These are phyloP conservation scores for Palythoa heliodiscus DNA, from an alignment of 92 coral and sea anemone species.

Conservation along the genomic window DNA sequence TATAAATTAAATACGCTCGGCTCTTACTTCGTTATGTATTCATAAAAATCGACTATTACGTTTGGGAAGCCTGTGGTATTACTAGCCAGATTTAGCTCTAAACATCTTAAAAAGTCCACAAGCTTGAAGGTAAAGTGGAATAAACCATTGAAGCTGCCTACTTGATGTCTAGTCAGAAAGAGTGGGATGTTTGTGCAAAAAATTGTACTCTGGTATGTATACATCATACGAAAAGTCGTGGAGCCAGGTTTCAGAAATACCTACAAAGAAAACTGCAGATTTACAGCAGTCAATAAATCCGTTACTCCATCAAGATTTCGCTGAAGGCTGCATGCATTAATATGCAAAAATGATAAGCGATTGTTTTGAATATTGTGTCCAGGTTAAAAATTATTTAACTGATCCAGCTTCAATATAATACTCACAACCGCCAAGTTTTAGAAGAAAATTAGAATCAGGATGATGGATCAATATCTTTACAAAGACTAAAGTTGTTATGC, in stretches of 20 bases:
- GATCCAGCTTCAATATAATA: constrained; percentile 19
- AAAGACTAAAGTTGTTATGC: constrained; percentile 9
- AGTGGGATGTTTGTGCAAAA: constrained; percentile 44
- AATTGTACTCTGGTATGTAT: constrained; percentile 36
- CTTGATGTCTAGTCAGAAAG: constrained; percentile 11
- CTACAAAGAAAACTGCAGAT: constrained; percentile 34
- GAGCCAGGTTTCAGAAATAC: constrained; percentile 47
- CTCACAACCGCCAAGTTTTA: not conserved
- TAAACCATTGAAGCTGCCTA: too few species aligned
- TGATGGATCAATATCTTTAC: constrained; percentile 9
- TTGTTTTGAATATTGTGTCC: constrained; percentile 1
- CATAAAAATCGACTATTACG: too few species aligned
- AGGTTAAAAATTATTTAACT: not conserved
- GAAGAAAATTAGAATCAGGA: constrained; percentile 17
- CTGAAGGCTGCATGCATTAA: constrained; percentile 4
- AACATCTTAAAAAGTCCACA: too few species aligned
- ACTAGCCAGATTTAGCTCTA: too few species aligned
- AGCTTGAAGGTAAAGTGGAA: too few species aligned
- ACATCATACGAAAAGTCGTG: not conserved
- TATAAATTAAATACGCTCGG: too few species aligned
- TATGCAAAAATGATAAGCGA: not conserved
- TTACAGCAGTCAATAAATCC: not conserved
- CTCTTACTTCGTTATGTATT: too few species aligned
- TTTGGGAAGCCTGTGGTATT: too few species aligned
- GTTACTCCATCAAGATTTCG: too few species aligned